Evolutionary conservation across 1,140 invertebrate genomes (phyloP).

Genomic region (Drosophila santomea): DNA sequence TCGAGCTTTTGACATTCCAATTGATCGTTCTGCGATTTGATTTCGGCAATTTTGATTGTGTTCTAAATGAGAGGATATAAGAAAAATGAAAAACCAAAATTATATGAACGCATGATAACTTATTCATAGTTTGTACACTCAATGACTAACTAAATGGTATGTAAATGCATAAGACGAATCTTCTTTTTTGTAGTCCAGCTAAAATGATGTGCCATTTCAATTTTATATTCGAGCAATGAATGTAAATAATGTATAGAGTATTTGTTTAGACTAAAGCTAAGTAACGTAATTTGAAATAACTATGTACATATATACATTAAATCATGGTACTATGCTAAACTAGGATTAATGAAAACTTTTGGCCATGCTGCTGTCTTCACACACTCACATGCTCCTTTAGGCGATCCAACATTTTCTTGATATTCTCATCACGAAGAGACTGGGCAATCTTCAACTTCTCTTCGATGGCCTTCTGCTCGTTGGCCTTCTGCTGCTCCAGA

Average conservation of each 20-base stretch:
- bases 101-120: conserved; percentile 35
- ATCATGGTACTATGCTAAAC: no score
- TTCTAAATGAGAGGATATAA: conserved; percentile 85
- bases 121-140: no score
- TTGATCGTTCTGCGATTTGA: conserved; percentile 87
- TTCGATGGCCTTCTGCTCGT: conserved; percentile 92
- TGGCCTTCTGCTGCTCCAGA: conserved; percentile 92
- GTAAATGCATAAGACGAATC: no score
- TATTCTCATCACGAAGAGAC: conserved; percentile 93
- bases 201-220: no score
- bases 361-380: neutral
- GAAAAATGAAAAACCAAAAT: conserved; percentile 56
- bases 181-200: no score
- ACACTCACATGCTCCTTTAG: conserved; percentile 93
- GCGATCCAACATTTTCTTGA: conserved; percentile 94
- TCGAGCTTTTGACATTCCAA: conserved; percentile 87
- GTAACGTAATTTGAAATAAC: no score
- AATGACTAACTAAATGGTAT: no score
- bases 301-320: no score
- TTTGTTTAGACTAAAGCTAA: no score
- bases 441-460: conserved; percentile 93
- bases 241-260: no score
- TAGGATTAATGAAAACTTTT: no score
- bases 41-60: conserved; percentile 89
- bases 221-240: no score